These are phyloP conservation scores for Scaptomyza parva DNA, from an alignment of 2,888 invertebrate species.

Conservation along the genomic window DNA sequence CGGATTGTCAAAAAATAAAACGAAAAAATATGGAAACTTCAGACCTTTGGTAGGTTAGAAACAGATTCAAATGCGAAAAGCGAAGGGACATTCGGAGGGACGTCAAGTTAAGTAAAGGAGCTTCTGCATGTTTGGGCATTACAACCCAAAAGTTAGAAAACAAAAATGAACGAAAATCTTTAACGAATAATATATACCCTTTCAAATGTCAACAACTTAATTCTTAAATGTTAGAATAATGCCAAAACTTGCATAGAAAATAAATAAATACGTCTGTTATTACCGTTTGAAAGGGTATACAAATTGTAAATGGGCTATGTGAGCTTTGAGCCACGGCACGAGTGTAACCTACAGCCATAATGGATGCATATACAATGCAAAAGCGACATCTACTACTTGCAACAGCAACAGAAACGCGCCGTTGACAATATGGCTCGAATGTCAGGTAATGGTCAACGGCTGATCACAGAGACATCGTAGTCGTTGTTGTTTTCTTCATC, in stretches of 20 bases:
- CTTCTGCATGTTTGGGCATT: constrained; percentile 26
- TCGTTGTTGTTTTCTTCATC: constrained; percentile 28
- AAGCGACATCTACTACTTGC: constrained; percentile 45
- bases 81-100: neutral
- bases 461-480: constrained; percentile 41
- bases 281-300: neutral
- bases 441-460: constrained; percentile 77
- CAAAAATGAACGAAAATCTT: neutral
- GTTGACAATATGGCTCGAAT: constrained; percentile 81
- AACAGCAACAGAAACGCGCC: constrained; percentile 32
- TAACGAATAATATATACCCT: neutral
- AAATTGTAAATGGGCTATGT: constrained; percentile 24
- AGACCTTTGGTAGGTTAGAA: constrained; percentile 33
- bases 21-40: neutral
- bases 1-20: constrained; percentile 8
- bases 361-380: constrained; percentile 66
- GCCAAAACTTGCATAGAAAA: too few relatives aligned
- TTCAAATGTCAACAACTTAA: neutral
- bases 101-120: neutral
- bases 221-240: too few relatives aligned
- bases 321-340: constrained; percentile 37
- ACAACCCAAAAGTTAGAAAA: constrained; percentile 11
- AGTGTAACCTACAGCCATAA: constrained; percentile 70
- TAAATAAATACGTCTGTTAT: too few relatives aligned
- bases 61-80: constrained; percentile 57